A percentile compares a stretch with the other conserved stretches of the same genome.
Evolutionary conservation across 2,888 invertebrate species (phyloP).

Genomic region (Drosophila eohydei): DNA sequence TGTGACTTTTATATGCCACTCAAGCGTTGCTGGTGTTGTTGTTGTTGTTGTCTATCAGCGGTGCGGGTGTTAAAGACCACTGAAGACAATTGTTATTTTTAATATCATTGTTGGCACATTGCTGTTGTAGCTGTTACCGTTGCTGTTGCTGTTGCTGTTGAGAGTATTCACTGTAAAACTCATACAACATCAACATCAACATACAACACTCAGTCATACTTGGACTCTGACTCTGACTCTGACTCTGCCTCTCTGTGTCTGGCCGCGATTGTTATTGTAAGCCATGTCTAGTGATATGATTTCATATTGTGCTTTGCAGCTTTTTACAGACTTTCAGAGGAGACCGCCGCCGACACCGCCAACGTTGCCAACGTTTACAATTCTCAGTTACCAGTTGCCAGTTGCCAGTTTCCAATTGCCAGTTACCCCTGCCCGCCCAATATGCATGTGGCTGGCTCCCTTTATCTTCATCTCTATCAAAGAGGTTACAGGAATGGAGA

Average conservation of each 20-base stretch:
- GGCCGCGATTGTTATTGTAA: conserved; percentile 73
- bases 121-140: conserved; percentile 41
- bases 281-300: conserved; percentile 82
- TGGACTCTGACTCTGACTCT: conserved; percentile 58
- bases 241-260: conserved; percentile 36
- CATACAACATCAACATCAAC: conserved; percentile 58
- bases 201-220: conserved; percentile 74
- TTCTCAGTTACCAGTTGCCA: neutral
- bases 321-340: conserved; percentile 54
- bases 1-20: conserved; percentile 78
- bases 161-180: conserved; percentile 67
- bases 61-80: conserved; percentile 81
- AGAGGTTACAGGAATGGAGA: neutral
- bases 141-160: conserved; percentile 45
- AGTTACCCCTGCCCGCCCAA: neutral
- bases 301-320: conserved; percentile 74
- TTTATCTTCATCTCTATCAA: neutral
- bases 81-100: conserved; percentile 80
- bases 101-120: conserved; percentile 76
- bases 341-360: conserved; percentile 65
- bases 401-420: neutral
- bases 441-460: neutral
- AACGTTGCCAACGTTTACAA: conserved; percentile 57
- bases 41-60: conserved; percentile 76
- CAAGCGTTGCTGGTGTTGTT: conserved; percentile 56